Conservation (phyloP, 2,888 invertebrate species). For the Poecilobothrus nobilitatus region DNA sequence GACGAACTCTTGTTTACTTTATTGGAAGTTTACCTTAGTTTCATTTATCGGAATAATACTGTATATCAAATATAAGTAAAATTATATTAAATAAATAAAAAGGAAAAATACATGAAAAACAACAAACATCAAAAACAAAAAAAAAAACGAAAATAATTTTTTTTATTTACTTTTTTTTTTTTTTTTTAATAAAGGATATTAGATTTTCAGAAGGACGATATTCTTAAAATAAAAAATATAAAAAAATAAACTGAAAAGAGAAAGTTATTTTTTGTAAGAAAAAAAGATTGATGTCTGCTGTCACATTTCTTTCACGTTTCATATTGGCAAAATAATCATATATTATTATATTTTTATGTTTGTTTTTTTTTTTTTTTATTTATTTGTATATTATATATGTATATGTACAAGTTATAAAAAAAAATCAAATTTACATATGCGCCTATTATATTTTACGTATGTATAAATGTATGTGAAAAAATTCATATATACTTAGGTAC, state of each 20-base stretch:
- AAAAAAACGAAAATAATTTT: not conserved
- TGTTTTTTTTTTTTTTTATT: too few relatives aligned
- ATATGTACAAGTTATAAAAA: too few relatives aligned
- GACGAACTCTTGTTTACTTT: too few relatives aligned
- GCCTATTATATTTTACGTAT: too few relatives aligned
- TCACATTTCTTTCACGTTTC: constrained; percentile 6
- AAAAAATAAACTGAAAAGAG: not conserved
- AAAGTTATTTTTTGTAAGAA: not conserved
- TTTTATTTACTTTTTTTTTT: not conserved
- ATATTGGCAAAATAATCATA: constrained; percentile 6
- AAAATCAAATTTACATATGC: too few relatives aligned
- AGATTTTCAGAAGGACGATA: not conserved
- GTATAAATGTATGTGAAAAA: too few relatives aligned
- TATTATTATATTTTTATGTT: not conserved
- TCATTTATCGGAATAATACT: too few relatives aligned
- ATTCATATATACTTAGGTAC: too few relatives aligned
- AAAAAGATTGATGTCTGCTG: constrained; percentile 6
- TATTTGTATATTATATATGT: too few relatives aligned
- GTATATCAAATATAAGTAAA: too few relatives aligned
- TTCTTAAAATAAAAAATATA: not conserved
- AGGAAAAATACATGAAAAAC: not conserved
- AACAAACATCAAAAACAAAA: not conserved
- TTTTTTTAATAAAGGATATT: constrained; percentile 4
- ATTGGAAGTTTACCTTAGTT: too few relatives aligned
- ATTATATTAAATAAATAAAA: not conserved